Conservation (phyloP, 2,113 vertebrate genomes). For the Psittacus erithacus region DNA sequence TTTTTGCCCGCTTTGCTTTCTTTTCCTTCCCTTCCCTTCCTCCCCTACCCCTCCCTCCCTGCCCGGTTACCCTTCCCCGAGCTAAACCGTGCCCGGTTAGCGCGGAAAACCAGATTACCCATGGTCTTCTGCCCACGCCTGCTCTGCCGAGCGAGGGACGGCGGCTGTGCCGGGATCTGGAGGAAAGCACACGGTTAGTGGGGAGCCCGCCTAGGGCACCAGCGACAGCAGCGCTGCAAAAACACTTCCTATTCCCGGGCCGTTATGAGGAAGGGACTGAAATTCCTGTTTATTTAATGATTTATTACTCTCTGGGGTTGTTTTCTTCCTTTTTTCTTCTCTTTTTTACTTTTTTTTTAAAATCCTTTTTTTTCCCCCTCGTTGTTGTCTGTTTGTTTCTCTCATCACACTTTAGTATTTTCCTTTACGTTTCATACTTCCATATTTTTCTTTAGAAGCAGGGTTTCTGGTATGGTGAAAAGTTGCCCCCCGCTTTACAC, state of each 20-base stretch:
- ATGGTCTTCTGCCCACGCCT: slow-evolving; percentile 8
- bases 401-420: background rate
- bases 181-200: slow-evolving; percentile 50
- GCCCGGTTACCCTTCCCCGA: background rate
- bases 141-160: background rate
- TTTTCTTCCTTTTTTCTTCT: background rate
- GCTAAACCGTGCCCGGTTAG: background rate
- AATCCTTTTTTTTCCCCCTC: background rate
- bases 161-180: slow-evolving; percentile 23
- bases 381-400: no score
- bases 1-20: background rate
- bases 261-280: slow-evolving; percentile 50
- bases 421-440: background rate
- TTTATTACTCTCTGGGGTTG: slow-evolving; percentile 51
- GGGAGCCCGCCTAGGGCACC: slow-evolving; percentile 12
- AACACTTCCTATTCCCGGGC: slow-evolving; percentile 35
- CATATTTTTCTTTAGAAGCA: background rate
- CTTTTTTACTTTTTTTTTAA: accelerated
- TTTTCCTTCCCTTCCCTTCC: background rate
- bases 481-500: background rate
- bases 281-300: slow-evolving; percentile 71
- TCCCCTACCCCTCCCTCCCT: background rate
- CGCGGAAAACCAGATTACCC: slow-evolving; percentile 2
- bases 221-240: background rate
- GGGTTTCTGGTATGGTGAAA: background rate